Evolutionary conservation across 64 coral and sea anemone genomes (phyloP).

Genomic region (Pachyseris speciosa): DNA sequence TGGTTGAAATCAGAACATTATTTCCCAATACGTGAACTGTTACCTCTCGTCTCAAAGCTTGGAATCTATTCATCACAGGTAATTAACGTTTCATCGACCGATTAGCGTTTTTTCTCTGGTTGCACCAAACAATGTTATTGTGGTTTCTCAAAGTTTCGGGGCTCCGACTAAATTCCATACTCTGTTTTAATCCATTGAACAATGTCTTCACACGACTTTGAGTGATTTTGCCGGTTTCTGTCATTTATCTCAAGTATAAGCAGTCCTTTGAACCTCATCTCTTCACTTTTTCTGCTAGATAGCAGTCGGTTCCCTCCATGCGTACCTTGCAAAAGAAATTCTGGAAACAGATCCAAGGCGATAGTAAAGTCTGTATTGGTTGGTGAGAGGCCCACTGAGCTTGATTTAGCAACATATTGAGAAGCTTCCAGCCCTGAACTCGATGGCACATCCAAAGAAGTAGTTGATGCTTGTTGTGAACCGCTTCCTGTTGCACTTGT

Average conservation of each 20-base stretch:
- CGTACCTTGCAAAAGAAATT: background rate
- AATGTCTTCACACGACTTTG: background rate
- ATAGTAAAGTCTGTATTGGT: background rate
- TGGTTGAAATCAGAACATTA: too few species aligned
- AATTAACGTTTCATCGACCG: too few species aligned
- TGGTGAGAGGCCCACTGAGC: background rate
- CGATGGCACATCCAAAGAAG: too few species aligned
- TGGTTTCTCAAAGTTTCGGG: too few species aligned
- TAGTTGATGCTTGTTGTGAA: background rate
- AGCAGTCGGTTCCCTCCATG: background rate
- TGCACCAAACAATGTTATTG: too few species aligned
- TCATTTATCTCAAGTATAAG: background rate
- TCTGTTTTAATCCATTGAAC: background rate
- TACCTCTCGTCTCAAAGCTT: too few species aligned
- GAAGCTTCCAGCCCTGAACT: too few species aligned
- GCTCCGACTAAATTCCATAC: background rate
- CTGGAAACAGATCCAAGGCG: constrained; percentile 13
- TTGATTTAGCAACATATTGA: too few species aligned
- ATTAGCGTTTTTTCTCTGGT: too few species aligned
- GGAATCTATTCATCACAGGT: too few species aligned
- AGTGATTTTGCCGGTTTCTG: background rate
- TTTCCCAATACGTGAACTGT: too few species aligned
- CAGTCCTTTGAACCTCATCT: background rate
- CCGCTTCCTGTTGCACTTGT: background rate
- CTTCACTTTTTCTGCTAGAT: background rate